Conservation (phyloP, 2,113 vertebrate genomes). For the Mungos mungo region DNA sequence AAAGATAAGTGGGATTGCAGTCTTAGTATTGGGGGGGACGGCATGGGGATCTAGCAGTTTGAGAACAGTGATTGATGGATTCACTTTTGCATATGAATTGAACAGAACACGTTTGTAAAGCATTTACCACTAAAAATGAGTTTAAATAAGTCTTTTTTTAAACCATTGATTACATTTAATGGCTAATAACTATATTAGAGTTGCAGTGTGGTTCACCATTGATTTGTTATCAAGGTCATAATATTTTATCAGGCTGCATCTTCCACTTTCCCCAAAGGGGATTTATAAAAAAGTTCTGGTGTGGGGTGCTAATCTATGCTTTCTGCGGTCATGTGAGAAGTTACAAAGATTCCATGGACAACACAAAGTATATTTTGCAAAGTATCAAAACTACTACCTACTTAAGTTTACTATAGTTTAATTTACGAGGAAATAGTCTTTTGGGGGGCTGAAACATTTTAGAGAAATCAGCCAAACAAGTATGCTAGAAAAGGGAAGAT, state of each 20-base stretch:
- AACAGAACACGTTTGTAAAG: background rate
- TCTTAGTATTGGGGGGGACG: background rate
- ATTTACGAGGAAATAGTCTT: background rate
- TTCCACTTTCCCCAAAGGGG: background rate
- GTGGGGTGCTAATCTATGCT: background rate
- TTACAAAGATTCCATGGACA: background rate
- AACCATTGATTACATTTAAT: background rate
- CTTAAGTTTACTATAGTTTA: background rate
- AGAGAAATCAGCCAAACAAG: background rate
- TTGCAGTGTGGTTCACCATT: background rate
- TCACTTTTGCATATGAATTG: background rate
- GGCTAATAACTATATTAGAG: background rate
- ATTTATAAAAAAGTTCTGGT: background rate
- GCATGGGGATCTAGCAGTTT: background rate
- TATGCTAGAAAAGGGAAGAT: background rate
- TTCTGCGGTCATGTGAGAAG: background rate
- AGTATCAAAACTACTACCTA: background rate
- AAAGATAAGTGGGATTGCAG: background rate
- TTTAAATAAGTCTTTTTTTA: constrained; percentile 15
- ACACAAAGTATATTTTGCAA: background rate
- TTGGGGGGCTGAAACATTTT: background rate
- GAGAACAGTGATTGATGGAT: background rate
- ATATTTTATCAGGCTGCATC: background rate
- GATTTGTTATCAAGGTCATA: background rate
- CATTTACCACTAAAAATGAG: background rate